Evolutionary conservation across 2,888 invertebrate genomes (phyloP).

Genomic region (Marasmarcha lunaedactyla): DNA sequence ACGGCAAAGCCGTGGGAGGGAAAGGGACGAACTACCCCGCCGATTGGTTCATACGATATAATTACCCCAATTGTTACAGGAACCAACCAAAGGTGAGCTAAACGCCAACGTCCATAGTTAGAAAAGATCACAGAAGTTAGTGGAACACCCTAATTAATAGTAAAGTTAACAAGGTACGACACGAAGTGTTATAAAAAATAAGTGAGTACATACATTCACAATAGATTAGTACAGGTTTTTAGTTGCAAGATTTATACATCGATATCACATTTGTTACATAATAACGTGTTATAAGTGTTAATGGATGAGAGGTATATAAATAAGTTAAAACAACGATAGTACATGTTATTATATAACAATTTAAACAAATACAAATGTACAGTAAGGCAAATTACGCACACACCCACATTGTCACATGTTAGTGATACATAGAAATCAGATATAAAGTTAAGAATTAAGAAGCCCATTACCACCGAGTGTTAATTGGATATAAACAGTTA

Average conservation of each 20-base stretch:
- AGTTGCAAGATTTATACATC: no score
- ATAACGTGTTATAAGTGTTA: conserved; percentile 26
- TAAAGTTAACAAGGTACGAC: no score
- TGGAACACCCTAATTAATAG: no score
- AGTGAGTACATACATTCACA: conserved; percentile 1
- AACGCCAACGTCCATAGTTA: conserved; percentile 29
- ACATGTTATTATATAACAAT: conserved; percentile 44
- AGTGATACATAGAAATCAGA: conserved; percentile 39
- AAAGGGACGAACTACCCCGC: conserved; percentile 36
- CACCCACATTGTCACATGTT: conserved; percentile 41
- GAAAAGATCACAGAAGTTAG: conserved; percentile 3
- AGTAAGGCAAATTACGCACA: conserved; percentile 66
- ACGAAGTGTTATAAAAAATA: no score
- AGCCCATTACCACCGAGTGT: conserved; percentile 56
- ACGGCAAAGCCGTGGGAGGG: conserved; percentile 47
- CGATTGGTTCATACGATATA: conserved; percentile 62
- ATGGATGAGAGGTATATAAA: conserved; percentile 5
- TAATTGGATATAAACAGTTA: conserved; percentile 44
- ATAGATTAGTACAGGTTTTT: conserved; percentile 14
- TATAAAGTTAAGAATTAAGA: conserved; percentile 22
- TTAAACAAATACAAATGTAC: conserved; percentile 33
- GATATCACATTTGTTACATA: conserved; percentile 31
- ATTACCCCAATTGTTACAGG: conserved; percentile 37
- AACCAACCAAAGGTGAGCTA: conserved; percentile 26
- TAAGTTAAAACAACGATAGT: no score